Base-by-base conservation (phyloP, 2,888 invertebrate genomes). In the Catocala sponsa region DNA sequence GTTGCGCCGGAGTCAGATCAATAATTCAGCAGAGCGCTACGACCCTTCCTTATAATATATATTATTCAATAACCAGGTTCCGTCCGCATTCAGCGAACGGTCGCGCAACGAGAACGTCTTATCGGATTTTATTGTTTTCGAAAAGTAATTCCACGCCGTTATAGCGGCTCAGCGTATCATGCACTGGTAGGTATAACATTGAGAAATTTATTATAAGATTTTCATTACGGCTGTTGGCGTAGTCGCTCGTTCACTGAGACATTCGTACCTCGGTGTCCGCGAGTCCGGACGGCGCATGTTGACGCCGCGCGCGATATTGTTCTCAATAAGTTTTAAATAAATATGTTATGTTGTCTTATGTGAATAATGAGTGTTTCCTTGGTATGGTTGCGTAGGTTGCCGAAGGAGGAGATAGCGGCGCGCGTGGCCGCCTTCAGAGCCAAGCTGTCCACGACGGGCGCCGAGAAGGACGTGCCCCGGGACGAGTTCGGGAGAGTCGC, bases 371-470 rank as follows among this genome's bases (percentile, higher is more conserved):
- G 90, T 80, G 91, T 94, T 56, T 92, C 91, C 47, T 76, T 92
- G 89, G 94, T 91, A 72, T 94, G 91, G 90, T 85, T 91, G 92
- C 95, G 83, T 92, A 98, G 98, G 91, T 98, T 97, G 89, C 96
- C 96, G 55, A 96, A 96, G 80, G 98, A 98, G 82, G 98, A 98
- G 86, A 98, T 99, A 70, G 96, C 97, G 74, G 95, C 96, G 81
- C 98, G 98, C 85, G 98, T 99, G 72, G 96, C 97, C 63, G 97
- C 97, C 57, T 99, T 98, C 93, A 95, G 99, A 63, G 96, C 96
- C 80, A 97, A 98, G 95, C 95, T 99, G 82, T 96, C 97, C 90
- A 98, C 87, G 96, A 95, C 86, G 48, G 92, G 83, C 87, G 90
- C 83, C 85, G 92, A 92, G 47, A 94, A 93, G 83, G 91, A 97